phyloP scores from a whole-genome alignment of 2,797 vertebrate genomes.

The Toxotes lorentzi region DNA sequence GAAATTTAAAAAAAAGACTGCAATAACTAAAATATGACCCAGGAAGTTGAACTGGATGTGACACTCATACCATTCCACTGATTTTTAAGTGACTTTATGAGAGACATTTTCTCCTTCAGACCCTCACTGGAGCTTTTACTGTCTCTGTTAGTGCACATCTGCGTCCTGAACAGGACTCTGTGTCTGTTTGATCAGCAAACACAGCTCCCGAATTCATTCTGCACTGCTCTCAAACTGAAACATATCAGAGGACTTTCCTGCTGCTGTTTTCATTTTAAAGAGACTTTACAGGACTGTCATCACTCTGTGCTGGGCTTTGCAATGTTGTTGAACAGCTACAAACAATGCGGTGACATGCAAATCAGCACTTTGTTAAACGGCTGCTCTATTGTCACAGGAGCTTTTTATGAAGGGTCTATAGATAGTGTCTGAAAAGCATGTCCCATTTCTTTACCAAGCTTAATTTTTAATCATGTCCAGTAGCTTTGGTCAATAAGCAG shows the following conservation, averaged over 20 bases:
- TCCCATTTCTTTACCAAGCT: not conserved
- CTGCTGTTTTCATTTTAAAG: constrained; percentile 21
- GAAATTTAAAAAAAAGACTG: no score
- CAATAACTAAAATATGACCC: no score
- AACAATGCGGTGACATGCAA: constrained; percentile 5
- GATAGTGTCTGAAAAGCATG: not conserved
- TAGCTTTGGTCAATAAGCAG: not conserved
- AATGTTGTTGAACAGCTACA: constrained; percentile 4
- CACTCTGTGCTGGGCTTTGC: constrained; percentile 8
- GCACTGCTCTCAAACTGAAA: constrained; percentile 10
- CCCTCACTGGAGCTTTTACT: constrained; percentile 1
- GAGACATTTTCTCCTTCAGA: not conserved
- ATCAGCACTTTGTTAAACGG: constrained; percentile 7
- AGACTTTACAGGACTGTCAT: constrained; percentile 16
- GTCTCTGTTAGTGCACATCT: constrained; percentile 1
- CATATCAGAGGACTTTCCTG: constrained; percentile 4
- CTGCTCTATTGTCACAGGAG: not conserved
- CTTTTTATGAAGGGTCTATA: not conserved
- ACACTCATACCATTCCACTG: not conserved
- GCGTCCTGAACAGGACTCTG: constrained; percentile 21
- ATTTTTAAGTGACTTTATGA: not conserved
- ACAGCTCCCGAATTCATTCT: constrained; percentile 14
- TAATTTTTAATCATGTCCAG: not conserved
- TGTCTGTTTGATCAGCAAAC: constrained; percentile 57
- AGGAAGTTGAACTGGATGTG: no score